Base-by-base conservation (phyloP, 2,888 invertebrate species). In the Pandemis corylana region DNA sequence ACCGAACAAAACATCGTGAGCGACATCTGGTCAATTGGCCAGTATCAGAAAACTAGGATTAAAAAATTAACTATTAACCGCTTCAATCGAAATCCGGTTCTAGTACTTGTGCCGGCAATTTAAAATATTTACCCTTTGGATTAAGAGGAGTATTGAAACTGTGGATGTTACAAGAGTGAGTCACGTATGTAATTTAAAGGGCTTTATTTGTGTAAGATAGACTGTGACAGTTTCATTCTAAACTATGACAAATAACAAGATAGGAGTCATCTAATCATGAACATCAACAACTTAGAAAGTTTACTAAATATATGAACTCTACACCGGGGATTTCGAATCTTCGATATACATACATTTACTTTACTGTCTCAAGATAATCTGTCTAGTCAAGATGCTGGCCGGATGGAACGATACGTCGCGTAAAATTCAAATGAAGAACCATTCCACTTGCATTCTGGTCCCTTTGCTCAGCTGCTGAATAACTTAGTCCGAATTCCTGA, bases 401-500 rank as follows among this genome's bases (percentile, higher is more conserved):
- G 5, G 28, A 28, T 59, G 28, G 28, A 59, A 20, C 12, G 20
- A 28, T 10, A 10, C 12, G 7, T 28, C 28, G 10, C 7, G 10
- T 7, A 59, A 65, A 12, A 65, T 49, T 65, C 65, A 64, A 64
- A 28, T 28, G 20, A 13, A 13, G 49, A 65, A 49, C 13, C 28
- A 9, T 7, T n/a, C 41, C 12, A 13, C 7, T 13, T 65, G 65
- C 49, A 65, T 65, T 65, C 65, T 28, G 12, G 28, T 28, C 28
- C 7, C 65, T 66, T 67, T 53, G 41, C 65, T 69, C 65, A 70
- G 74, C 65, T 65, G 74, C 44, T 36, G 64, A 65, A 73, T 74
- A 36, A 51, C 49, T 41, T 36, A 49, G 65, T 56, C 51, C 62
- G 67, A 62, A 75, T 75, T 67, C 70, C 53, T 63, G 53, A 81